Base-by-base conservation (phyloP, 2,797 vertebrate genomes). In the Pempheris klunzingeri region DNA sequence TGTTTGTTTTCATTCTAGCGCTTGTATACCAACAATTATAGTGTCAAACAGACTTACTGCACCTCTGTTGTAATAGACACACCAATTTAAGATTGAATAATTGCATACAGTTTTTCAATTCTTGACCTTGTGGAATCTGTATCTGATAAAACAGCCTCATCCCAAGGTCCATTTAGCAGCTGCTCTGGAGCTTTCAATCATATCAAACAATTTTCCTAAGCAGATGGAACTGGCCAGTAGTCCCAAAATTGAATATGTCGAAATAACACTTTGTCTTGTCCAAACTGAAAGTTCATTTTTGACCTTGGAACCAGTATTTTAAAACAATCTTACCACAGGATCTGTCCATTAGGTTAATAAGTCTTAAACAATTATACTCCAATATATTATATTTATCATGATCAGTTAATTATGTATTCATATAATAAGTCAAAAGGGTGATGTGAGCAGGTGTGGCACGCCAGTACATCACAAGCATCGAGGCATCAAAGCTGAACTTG, bases 101-200 rank as follows among this genome's bases (percentile, higher is more conserved):
- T 57, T 62, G 17, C 5, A 36, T 46, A 70, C 43, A 55, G 12
- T 30, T 58, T 3, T n/a, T n/a, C n/a, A n/a, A 30, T 65, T 53
- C 9, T 46, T 46, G 38, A 68, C 39, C 1, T 78, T 65, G n/a
- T 52, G 9, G 12, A 43, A 60, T 30, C 17, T 18, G 2, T 20
- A 12, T 7, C 3, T 43, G 24, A 49, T 24, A 22, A 5, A 47
- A 39, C 18, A 30, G 12, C 24, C 10, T 41, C 9, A 17, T 18
- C 30, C 28, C 28, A 47, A 18, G 15, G 22, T 44, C 7, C 1
- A 12, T 49, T 39, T 41, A 20, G 24, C 1, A 12, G 28, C 38
- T 41, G 38, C 57, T 52, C 47, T 34, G 9, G 12, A 50, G 32
- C 57, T 64, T 46, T 64, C 14, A 43, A 9, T 55, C 13, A 28